Base-by-base conservation (phyloP, 2,888 invertebrate genomes). In the Elmis aenea region DNA sequence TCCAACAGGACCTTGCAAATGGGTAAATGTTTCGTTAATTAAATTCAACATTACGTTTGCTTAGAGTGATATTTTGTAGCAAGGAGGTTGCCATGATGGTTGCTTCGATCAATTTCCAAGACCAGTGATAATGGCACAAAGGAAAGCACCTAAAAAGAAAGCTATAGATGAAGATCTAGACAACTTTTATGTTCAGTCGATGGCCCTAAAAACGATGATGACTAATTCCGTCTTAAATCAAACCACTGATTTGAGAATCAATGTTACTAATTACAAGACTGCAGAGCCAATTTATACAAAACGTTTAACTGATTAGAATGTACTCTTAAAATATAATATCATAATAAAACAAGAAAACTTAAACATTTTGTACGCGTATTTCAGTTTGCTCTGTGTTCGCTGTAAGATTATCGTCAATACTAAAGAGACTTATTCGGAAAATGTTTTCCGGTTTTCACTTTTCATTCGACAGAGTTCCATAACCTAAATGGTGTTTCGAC, bases 71-170 rank as follows among this genome's bases (percentile, higher is more conserved):
- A n/a, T n/a, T n/a, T n/a, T 48, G 6, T 45, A 64, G 51, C 56
- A 54, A 12, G 64, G 64, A 2, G 68, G 69, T 14, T 61, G 54
- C 37, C 60, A 68, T 33, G 64, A 53, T 5, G 71, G 71, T 3
- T 62, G 67, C 36, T 69, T 71, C 46, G 41, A 46, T 23, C 59
- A 59, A 45, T 70, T 59, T 40, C 70, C 69, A 1, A 38, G 33
- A 18, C 59, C 63, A 42, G n/a, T n/a, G n/a, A n/a, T n/a, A n/a
- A 39, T 44, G 13, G 46, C 47, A 22, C 42, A 52, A 24, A 30
- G 9, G n/a, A 26, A 30, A 20, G 25, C 3, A 12, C 33, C 26
- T 5, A 13, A 26, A 22, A 41, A 37, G 16, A 31, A 33, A 18
- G 24, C 6, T 23, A 23, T 8, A 11, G 12, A 26, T 8, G 9